These are phyloP conservation scores for Stratiomys singularior DNA, from an alignment of 2,888 invertebrate genomes.

Conservation along the genomic window DNA sequence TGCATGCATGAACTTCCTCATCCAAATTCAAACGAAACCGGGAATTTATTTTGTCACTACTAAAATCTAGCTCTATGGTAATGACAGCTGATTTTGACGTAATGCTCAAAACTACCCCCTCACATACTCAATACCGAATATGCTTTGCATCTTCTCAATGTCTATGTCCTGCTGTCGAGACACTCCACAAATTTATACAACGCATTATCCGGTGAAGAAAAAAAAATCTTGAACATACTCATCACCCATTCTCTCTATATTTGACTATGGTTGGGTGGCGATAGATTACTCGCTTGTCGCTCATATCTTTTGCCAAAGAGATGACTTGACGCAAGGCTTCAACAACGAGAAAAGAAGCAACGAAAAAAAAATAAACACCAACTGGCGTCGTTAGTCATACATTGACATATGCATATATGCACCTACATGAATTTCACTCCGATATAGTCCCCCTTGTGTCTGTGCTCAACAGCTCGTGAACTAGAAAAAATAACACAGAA, in stretches of 20 bases:
- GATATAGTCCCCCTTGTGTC: constrained; percentile 42
- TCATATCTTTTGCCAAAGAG: background rate
- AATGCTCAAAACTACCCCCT: no score
- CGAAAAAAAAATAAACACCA: background rate
- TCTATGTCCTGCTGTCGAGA: constrained; percentile 2
- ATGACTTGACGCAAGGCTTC: background rate
- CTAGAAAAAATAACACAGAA: constrained; percentile 46
- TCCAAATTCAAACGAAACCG: no score
- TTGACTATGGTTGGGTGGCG: background rate
- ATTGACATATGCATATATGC: background rate
- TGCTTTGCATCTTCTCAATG: background rate
- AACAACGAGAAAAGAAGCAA: background rate
- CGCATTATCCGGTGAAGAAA: constrained; percentile 1
- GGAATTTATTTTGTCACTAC: no score
- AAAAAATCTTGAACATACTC: background rate
- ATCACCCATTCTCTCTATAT: background rate
- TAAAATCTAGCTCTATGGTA: no score
- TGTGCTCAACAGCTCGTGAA: constrained; percentile 48
- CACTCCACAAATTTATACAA: background rate
- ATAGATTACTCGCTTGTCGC: constrained; percentile 11
- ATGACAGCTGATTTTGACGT: no score
- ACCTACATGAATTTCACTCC: background rate
- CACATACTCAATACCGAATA: no score
- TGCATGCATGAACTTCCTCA: no score
- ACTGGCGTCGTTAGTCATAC: background rate